Conservation (phyloP, 2,797 vertebrate genomes). For the Spizella passerina region DNA sequence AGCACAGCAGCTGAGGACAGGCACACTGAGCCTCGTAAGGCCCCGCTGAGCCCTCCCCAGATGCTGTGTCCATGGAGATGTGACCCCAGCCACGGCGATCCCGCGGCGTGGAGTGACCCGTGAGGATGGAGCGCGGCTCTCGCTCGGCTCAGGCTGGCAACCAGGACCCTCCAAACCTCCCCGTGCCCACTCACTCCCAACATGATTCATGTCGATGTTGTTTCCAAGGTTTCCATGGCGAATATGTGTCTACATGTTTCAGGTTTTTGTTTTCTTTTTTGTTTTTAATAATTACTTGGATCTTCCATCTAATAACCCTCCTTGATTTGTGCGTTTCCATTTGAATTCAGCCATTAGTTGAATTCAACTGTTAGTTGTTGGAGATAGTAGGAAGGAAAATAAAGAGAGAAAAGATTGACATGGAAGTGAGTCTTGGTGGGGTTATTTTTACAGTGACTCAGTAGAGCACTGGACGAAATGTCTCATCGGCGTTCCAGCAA, state of each 20-base stretch:
- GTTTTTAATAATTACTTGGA: constrained; percentile 8
- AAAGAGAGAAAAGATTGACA: background rate
- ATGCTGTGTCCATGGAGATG: background rate
- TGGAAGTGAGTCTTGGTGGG: constrained; percentile 20
- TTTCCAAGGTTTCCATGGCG: constrained; percentile 51
- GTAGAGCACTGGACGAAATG: background rate
- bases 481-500: background rate
- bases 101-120: rapidly evolving
- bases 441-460: constrained; percentile 64
- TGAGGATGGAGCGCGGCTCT: background rate
- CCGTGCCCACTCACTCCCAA: constrained; percentile 38
- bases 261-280: background rate
- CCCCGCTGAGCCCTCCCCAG: background rate
- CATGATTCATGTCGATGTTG: constrained; percentile 52
- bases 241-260: background rate
- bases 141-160: background rate
- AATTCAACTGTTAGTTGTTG: background rate
- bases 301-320: background rate
- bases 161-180: background rate
- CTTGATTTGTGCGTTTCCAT: background rate
- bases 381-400: background rate
- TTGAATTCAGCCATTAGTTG: background rate
- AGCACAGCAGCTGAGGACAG: background rate
- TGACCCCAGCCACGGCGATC: rapidly evolving
- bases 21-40: background rate